Evolutionary conservation across 2,888 invertebrate species (phyloP).

Genomic region (Tipula unca): DNA sequence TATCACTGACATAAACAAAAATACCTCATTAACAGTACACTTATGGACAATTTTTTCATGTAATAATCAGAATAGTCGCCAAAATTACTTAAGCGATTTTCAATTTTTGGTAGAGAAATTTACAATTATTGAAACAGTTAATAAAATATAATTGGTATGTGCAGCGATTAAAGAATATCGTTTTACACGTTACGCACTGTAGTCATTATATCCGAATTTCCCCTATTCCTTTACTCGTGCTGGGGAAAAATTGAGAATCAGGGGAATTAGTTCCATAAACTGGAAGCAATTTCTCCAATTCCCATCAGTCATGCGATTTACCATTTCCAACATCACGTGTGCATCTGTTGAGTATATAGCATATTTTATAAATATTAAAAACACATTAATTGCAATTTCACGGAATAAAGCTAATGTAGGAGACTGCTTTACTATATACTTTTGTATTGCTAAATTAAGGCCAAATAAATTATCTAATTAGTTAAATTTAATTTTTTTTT

Average conservation of each 20-base stretch:
- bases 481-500: background rate
- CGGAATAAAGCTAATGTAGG: background rate
- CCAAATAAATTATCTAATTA: background rate
- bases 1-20: too few relatives aligned
- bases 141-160: too few relatives aligned
- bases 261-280: background rate
- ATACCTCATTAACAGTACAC: too few relatives aligned
- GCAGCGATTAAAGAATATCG: too few relatives aligned
- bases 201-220: background rate
- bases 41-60: too few relatives aligned
- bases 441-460: too few relatives aligned
- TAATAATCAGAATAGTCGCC: too few relatives aligned
- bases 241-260: background rate
- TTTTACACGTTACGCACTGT: background rate
- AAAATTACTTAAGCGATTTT: too few relatives aligned
- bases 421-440: too few relatives aligned
- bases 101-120: too few relatives aligned
- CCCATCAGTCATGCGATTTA: background rate
- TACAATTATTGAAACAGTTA: too few relatives aligned
- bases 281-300: background rate
- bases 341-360: background rate
- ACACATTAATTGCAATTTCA: background rate
- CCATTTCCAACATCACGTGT: background rate
- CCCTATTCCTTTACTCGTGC: background rate
- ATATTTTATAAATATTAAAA: too few relatives aligned